Conservation (phyloP, 2,888 invertebrate genomes). For the Syrphus vitripennis region DNA sequence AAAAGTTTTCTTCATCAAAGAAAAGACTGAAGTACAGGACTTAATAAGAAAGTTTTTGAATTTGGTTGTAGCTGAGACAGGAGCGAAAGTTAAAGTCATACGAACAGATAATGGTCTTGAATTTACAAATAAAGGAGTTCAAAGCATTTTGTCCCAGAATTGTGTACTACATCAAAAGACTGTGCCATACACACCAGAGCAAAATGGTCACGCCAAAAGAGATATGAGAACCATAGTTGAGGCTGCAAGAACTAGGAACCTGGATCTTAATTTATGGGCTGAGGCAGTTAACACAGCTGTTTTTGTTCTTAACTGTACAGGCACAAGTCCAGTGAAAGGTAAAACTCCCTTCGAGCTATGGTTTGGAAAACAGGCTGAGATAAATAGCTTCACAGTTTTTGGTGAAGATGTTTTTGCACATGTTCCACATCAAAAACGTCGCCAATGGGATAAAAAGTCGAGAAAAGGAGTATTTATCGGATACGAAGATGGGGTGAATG, state of each 20-base stretch:
- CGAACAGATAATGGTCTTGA: constrained; percentile 74
- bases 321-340: constrained; percentile 60
- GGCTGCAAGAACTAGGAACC: constrained; percentile 73
- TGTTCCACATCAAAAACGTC: constrained; percentile 72
- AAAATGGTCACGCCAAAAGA: constrained; percentile 76
- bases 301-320: constrained; percentile 76
- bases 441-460: constrained; percentile 76
- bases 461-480: constrained; percentile 18
- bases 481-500: constrained; percentile 4
- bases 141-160: constrained; percentile 67
- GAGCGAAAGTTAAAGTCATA: constrained; percentile 52
- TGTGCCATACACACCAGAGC: constrained; percentile 75
- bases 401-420: constrained; percentile 76
- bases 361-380: background rate
- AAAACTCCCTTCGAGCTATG: constrained; percentile 50
- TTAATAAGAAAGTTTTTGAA: background rate
- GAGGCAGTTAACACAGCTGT: constrained; percentile 77
- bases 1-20: background rate
- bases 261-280: constrained; percentile 76
- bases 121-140: constrained; percentile 71
- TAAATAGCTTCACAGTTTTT: constrained; percentile 74
- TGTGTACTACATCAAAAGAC: constrained; percentile 72
- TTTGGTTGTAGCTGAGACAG: background rate
- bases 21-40: background rate
- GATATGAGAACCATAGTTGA: constrained; percentile 77